Evolutionary conservation across 2,113 vertebrate species (phyloP), one percentile per base, ranked within the genome.

Genomic region (Caranx ignobilis): DNA sequence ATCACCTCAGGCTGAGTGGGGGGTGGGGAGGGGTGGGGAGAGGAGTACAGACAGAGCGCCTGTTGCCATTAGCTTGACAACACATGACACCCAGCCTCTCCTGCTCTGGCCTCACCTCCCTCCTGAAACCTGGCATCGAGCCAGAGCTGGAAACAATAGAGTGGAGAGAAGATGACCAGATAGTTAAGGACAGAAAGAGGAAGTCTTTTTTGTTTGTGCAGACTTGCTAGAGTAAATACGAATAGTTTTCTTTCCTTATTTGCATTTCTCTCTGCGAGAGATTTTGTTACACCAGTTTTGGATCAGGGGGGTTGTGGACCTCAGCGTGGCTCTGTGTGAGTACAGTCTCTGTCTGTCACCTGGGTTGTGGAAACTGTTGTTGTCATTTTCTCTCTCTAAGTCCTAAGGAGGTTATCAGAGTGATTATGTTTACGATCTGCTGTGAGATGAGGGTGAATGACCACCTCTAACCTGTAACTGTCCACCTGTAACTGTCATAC

Each of bases 121-220:
- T 72, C 79, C 83, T 82, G 85, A 92, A 89, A 87, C 63, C 89
- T 91, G 89, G 89, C 85, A 0, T 8, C 3, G 5, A 34, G 82
- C 90, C 92, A 90, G 48, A 59, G 34, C 47, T 0, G 5, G 7
- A 50, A 87, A 92, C 87, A 91, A 90, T 85, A 70, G 84, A 6
- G 5, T 0, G 2, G 15, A 76, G 56, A 74, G 66, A 71, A 76
- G 87, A 88, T 76, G 77, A 75, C 69, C 76, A 56, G 32, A 67
- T 66, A 78, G 91, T 91, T 91, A 85, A 85, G 77, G 32, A 76
- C 57, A 35, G 70, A 83, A 92, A 88, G 73, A 85, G 88, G 85
- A 91, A 89, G 79, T 82, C 21, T 50, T 18, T 32, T 59, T 57
- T 41, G 39, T 69, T 69, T 76, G 76, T 65, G 76, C 55, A 59